These are phyloP conservation scores for Nylanderia fulva DNA, from an alignment of 1,140 invertebrate genomes.

Conservation along the genomic window DNA sequence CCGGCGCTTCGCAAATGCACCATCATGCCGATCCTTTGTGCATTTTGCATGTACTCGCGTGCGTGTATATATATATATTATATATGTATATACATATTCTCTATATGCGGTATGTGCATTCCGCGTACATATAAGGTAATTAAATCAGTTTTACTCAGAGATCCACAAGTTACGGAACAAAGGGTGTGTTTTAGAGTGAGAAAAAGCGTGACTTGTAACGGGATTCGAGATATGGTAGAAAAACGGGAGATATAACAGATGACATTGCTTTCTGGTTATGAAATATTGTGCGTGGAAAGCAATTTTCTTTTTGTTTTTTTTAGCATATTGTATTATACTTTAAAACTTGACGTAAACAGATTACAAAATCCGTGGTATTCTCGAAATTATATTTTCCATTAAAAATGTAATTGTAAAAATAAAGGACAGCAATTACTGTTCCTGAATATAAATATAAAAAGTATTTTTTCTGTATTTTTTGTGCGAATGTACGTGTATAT, in stretches of 20 bases:
- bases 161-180: conserved; percentile 10
- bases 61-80: no score
- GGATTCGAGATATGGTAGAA: neutral
- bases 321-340: neutral
- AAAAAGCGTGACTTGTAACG: conserved; percentile 11
- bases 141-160: conserved; percentile 39
- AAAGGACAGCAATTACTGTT: neutral
- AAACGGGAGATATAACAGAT: neutral
- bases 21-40: neutral
- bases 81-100: no score
- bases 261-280: conserved; percentile 17
- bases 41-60: conserved; percentile 19
- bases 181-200: conserved; percentile 12
- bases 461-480: neutral
- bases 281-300: neutral
- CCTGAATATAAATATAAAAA: neutral
- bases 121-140: conserved; percentile 1
- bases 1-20: conserved; percentile 15
- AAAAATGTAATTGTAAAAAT: neutral
- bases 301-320: neutral
- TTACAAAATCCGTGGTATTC: neutral
- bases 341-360: neutral
- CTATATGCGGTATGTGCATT: neutral
- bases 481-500: neutral
- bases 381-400: neutral